Evolutionary conservation across 2,113 vertebrate species (phyloP).

Genomic region (Myotis brandtii): DNA sequence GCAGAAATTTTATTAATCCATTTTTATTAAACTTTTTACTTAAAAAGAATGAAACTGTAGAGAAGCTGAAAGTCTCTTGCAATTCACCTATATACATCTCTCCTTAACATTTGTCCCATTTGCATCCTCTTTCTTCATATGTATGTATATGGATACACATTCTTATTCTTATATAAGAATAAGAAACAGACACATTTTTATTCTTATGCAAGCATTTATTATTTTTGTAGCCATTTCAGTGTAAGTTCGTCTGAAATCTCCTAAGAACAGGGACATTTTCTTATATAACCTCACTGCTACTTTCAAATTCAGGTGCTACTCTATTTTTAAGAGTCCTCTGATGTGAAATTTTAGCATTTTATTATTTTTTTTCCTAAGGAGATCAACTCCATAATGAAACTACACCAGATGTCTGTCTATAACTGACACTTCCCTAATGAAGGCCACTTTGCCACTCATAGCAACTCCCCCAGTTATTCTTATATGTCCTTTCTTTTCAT

Average conservation of each 20-base stretch:
- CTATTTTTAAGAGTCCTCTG: slow-evolving; percentile 6
- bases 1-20: neutral
- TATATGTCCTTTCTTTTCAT: slow-evolving; percentile 4
- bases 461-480: neutral
- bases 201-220: neutral
- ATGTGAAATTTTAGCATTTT: slow-evolving; percentile 31
- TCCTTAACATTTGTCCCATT: neutral
- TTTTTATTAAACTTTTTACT: slow-evolving; percentile 21
- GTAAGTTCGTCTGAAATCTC: neutral
- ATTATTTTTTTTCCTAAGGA: slow-evolving; percentile 19
- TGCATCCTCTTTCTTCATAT: neutral
- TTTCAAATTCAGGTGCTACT: slow-evolving; percentile 47
- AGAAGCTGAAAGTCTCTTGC: neutral
- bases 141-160: neutral
- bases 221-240: neutral
- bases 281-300: neutral
- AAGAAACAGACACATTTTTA: neutral
- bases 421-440: neutral
- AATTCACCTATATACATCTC: neutral
- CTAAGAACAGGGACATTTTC: slow-evolving; percentile 6
- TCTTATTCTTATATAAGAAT: neutral
- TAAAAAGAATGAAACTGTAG: neutral
- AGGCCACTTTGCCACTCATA: neutral
- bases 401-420: neutral
- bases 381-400: neutral